phyloP scores from a whole-genome alignment of 2,797 vertebrate genomes.

The Thalassophryne amazonica region DNA sequence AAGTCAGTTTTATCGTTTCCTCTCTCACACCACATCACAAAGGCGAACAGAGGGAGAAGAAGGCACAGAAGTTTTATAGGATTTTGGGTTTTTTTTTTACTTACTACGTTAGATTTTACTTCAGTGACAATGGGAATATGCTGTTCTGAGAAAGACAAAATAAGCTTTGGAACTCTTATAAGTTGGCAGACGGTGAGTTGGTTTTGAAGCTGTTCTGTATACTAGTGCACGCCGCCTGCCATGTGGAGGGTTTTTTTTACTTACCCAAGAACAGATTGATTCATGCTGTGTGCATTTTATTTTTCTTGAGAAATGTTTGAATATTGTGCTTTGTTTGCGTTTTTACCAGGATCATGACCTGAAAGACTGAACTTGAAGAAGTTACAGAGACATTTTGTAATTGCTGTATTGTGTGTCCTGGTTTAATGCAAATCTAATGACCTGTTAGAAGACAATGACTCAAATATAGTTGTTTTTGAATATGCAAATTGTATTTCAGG shows the following conservation, averaged over 20 bases:
- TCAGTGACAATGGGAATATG: conserved; percentile 73
- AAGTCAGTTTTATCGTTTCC: conserved; percentile 62
- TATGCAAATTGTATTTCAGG: conserved; percentile 6
- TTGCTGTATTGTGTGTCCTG: too few species aligned
- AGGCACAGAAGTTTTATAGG: conserved; percentile 13
- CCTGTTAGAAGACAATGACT: neutral
- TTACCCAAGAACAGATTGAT: neutral
- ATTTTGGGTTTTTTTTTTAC: conserved; percentile 43
- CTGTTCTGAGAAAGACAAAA: conserved; percentile 64
- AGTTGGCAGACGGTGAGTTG: conserved; percentile 71
- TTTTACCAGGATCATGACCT: too few species aligned
- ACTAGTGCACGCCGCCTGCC: neutral
- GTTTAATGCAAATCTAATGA: too few species aligned
- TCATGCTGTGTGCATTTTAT: neutral
- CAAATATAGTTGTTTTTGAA: conserved; percentile 8
- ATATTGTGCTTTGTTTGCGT: neutral
- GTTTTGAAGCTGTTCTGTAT: neutral
- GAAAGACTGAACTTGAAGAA: too few species aligned
- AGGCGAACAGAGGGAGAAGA: conserved; percentile 44
- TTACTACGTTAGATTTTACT: conserved; percentile 20
- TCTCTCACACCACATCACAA: conserved; percentile 55
- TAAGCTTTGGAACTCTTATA: conserved; percentile 48
- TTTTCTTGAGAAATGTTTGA: neutral
- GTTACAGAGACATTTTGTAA: too few species aligned
- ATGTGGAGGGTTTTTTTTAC: neutral